These are phyloP conservation scores for Poliocrania exsul DNA, from an alignment of 2,797 vertebrate genomes.

Conservation along the genomic window DNA sequence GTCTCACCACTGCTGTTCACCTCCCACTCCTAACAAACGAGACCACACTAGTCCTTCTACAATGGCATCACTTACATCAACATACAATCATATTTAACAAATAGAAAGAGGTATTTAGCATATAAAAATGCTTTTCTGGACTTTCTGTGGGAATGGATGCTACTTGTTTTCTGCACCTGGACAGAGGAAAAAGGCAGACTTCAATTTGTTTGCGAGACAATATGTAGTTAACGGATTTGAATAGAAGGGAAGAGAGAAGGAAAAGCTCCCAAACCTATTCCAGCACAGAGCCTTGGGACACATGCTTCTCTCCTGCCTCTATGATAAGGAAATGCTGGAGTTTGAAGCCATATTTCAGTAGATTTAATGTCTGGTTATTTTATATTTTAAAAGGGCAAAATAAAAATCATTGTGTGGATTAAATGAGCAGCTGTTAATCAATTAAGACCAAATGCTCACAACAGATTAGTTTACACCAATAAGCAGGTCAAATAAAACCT, in stretches of 20 bases:
- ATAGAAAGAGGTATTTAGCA: neutral
- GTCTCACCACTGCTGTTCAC: neutral
- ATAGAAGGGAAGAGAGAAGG: neutral
- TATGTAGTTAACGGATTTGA: neutral
- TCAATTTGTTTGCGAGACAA: neutral
- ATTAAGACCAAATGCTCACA: neutral
- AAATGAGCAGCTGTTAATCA: neutral
- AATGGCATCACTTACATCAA: neutral
- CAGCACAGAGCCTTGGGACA: neutral
- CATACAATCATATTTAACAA: neutral
- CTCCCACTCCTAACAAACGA: neutral
- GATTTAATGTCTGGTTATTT: neutral
- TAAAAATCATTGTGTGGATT: neutral
- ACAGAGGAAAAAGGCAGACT: neutral
- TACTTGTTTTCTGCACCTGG: neutral
- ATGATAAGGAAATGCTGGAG: neutral
- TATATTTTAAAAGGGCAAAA: neutral
- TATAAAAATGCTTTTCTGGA: neutral
- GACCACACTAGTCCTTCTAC: neutral
- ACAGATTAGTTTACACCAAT: neutral
- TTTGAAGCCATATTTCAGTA: neutral
- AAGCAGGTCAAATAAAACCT: neutral
- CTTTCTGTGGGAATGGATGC: neutral
- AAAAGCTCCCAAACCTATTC: neutral
- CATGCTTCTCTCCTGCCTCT: neutral